These are phyloP conservation scores for Arenaria interpres DNA, from an alignment of 2,113 vertebrate genomes.

Conservation along the genomic window DNA sequence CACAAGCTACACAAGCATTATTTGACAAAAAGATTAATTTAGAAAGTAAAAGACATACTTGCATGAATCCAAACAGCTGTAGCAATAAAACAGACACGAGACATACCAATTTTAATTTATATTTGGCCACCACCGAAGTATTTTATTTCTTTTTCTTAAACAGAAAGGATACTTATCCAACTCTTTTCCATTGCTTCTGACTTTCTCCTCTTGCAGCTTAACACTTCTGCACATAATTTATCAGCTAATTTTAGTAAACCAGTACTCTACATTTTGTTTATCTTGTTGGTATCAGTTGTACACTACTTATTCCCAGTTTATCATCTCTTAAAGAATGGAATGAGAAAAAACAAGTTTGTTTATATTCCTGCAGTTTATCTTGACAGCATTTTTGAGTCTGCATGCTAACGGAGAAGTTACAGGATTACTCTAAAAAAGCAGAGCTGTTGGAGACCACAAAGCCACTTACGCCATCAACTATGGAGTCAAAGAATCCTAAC, in stretches of 20 bases:
- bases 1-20: too few relatives aligned
- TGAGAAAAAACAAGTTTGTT: not conserved
- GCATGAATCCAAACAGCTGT: not conserved
- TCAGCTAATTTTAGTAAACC: not conserved
- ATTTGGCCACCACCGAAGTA: not conserved
- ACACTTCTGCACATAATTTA: not conserved
- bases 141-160: not conserved
- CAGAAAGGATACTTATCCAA: not conserved
- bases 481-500: not conserved
- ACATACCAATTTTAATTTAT: not conserved
- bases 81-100: not conserved
- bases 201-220: not conserved
- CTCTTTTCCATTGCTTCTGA: not conserved
- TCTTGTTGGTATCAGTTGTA: not conserved
- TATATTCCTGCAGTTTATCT: not conserved
- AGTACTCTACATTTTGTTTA: not conserved
- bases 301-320: not conserved
- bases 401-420: not conserved
- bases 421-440: not conserved
- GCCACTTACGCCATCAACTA: not conserved
- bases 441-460: not conserved
- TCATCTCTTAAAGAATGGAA: not conserved
- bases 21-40: not conserved
- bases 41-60: not conserved
- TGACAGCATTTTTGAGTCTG: not conserved